Base-by-base conservation (phyloP, 2,888 invertebrate genomes). In the Argyresthia albistria region DNA sequence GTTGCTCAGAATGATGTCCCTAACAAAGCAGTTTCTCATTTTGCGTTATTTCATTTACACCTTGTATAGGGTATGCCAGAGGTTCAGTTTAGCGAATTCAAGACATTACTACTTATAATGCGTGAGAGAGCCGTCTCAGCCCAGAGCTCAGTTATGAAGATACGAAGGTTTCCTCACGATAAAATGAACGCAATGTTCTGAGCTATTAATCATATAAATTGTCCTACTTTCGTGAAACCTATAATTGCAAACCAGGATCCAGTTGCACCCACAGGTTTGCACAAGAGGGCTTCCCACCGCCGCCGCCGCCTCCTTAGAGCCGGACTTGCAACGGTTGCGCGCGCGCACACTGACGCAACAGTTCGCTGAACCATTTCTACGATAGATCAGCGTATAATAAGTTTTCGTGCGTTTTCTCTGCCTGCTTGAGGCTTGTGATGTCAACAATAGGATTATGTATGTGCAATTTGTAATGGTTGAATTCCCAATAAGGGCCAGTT, bases 341-440 rank as follows among this genome's bases (percentile, higher is more conserved):
- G 35, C 51, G 47, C 39, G 49, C 48, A 54, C 55, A 53, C 66
- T 83, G 84, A 76, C 76, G 79, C 73, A 86, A 86, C 56, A 70
- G 84, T 83, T 83, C 84, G 76, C 68, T 82, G 83, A 86, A 83
- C 84, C 69, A 71, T 59, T 65, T 63, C 66, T 64, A 46, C 25
- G 14, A 14, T 48, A 48, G 37, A 46, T n/a, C 25, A 39, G 39
- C 14, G 15, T 16, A 25, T 46, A 46, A 46, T 46, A 35, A 11
- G 10, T n/a, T n/a, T n/a, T n/a, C n/a, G n/a, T n/a, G 35, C 46
- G 39, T 9, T 39, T 39, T 45, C 45, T 45, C 15, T 45, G 45
- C 14, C 14, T 12, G 45, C 9, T 45, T 14, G 15, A 15, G 25
- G 25, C 25, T 45, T 15, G 15, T 15, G 16, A 45, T 45, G 16